Base-by-base conservation (phyloP, 1,140 invertebrate species). In the Drosophila pseudoananassae region DNA sequence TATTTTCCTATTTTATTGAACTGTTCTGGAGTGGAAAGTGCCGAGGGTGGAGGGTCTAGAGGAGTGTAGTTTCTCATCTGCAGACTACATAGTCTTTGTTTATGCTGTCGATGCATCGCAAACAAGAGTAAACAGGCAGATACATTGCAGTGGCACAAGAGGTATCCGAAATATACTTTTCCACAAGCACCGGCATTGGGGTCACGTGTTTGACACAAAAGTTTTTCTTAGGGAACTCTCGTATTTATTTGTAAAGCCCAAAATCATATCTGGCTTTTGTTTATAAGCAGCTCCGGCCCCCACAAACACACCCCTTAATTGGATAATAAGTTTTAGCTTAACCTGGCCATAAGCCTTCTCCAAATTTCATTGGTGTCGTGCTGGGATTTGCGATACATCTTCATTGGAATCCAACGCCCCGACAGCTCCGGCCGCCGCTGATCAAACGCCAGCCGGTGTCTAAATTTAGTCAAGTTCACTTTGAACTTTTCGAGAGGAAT, bases 1-100 rank as follows among this genome's bases (percentile, higher is more conserved):
- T 79, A 83, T 87, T 89, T 88, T 76, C 78, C 76, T 70, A 83
- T 87, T 87, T 87, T 87, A 87, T 89, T 87, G 83, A 58, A 59
- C 66, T n/a, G 46, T 6, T 29, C 14, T 52, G 64, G n/a, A 74
- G 47, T 14, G 36, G 15, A 17, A 14, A 43, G 40, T 14, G 27
- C 27, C 5, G 27, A 29, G 8, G 27, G 58, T 52, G 23, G 25
- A 27, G 25, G 25, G 25, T 27, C 25, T 27, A 5, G 25, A 8
- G 25, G 36, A 17, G 58, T 12, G 12, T 61, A 55, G 55, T 55
- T 69, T 58, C 47, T 76, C 65, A 63, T 76, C 50, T 59, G 55
- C 29, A 61, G 33, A 20, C 14, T 9, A n/a, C n/a, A n/a, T n/a
- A 51, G 51, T 31, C 63, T 69, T 69, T 69, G 66, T 69, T 69